Conservation (phyloP, 2,113 vertebrate genomes). For the Amphilophus citrinellus region DNA sequence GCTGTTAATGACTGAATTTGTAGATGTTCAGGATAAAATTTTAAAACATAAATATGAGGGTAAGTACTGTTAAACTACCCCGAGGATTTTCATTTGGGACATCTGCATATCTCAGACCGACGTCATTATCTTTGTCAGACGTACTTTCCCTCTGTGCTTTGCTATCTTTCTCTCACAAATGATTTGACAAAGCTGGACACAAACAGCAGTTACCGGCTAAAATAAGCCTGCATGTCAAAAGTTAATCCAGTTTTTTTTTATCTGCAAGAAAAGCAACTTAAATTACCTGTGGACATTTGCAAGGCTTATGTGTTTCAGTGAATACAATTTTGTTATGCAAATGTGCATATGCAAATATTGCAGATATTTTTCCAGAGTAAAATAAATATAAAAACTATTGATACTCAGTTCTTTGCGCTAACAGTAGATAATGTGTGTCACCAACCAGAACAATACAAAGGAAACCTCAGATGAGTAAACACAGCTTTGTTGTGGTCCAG, state of each 20-base stretch:
- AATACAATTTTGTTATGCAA: neutral
- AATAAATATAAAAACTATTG: neutral
- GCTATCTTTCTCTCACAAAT: neutral
- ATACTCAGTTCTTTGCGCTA: neutral
- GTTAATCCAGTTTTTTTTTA: neutral
- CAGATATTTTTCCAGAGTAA: neutral
- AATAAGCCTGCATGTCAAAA: neutral
- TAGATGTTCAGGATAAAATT: neutral
- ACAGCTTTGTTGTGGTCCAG: neutral
- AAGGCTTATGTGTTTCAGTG: neutral
- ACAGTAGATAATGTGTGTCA: neutral
- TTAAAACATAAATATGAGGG: no score
- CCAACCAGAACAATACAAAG: neutral
- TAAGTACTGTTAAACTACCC: neutral
- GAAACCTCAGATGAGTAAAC: neutral
- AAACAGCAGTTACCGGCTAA: neutral
- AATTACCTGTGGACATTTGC: neutral
- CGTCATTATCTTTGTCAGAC: neutral
- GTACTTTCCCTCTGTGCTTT: neutral
- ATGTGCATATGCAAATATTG: neutral
- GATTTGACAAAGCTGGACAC: neutral
- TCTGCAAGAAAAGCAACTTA: neutral
- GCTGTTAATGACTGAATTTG: neutral
- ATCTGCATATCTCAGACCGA: no score
- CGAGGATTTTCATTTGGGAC: no score